These are phyloP conservation scores for Parnassius smintheus DNA, from an alignment of 2,888 invertebrate genomes.

Conservation along the genomic window DNA sequence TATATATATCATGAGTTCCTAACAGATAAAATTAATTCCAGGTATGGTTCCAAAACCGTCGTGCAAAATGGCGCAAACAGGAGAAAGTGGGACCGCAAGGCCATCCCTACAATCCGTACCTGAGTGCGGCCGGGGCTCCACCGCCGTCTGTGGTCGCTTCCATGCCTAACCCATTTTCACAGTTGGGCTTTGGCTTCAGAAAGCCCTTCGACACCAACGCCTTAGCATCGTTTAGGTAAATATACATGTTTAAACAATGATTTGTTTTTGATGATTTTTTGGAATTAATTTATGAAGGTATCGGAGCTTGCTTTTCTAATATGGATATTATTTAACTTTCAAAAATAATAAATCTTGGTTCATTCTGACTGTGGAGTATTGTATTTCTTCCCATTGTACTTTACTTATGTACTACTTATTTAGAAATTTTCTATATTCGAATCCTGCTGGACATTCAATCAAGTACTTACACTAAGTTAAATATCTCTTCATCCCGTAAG, in stretches of 20 bases:
- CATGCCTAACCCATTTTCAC: constrained; percentile 90
- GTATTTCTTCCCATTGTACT: no score
- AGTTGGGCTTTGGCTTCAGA: constrained; percentile 87
- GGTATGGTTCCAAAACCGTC: constrained; percentile 97
- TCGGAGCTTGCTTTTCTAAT: background rate
- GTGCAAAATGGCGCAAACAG: constrained; percentile 96
- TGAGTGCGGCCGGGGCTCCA: constrained; percentile 81
- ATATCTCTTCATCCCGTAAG: no score
- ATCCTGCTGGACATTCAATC: no score
- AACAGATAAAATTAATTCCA: constrained; percentile 64
- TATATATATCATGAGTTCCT: background rate
- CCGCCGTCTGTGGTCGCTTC: constrained; percentile 87
- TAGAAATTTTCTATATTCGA: no score
- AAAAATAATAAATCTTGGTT: background rate
- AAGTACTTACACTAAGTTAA: no score
- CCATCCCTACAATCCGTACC: constrained; percentile 94
- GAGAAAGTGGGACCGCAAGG: constrained; percentile 95
- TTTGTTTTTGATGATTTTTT: no score
- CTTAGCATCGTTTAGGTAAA: constrained; percentile 85
- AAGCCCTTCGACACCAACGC: constrained; percentile 86
- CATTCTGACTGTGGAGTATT: no score
- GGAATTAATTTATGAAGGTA: background rate
- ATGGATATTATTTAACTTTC: background rate
- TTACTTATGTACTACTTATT: no score
- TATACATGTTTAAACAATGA: constrained; percentile 1